A percentile compares a stretch with the other conserved stretches of the same genome.
These are phyloP conservation scores for Acanthosepion pharaonis DNA, from an alignment of 2,888 invertebrate species.

Conservation along the genomic window DNA sequence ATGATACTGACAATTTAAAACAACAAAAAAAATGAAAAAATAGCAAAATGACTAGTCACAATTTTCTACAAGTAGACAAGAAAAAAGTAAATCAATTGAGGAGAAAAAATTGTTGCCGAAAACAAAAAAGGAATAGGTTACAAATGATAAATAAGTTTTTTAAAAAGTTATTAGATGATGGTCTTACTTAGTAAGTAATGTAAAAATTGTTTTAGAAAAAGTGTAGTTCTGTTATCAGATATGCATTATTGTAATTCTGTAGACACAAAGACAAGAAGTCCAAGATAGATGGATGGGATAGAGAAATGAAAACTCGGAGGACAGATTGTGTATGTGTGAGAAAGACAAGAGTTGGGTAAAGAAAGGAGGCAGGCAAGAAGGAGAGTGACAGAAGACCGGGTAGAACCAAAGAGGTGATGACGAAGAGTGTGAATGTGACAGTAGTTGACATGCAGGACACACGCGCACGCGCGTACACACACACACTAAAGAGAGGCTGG, in stretches of 20 bases:
- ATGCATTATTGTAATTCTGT: background rate
- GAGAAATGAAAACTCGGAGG: background rate
- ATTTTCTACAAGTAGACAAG: too few species aligned
- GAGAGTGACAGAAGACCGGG: background rate
- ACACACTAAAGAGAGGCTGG: conserved; percentile 76
- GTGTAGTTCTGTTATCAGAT: background rate
- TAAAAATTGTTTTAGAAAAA: background rate
- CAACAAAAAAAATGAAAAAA: too few species aligned
- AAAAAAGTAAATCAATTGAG: too few species aligned
- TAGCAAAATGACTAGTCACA: too few species aligned
- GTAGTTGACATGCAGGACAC: conserved; percentile 94
- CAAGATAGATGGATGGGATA: background rate
- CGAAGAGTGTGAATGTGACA: conserved; percentile 86
- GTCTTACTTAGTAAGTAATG: too few species aligned
- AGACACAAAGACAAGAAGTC: conserved; percentile 33
- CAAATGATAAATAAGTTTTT: too few species aligned
- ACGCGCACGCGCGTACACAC: conserved; percentile 96
- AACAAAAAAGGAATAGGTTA: too few species aligned
- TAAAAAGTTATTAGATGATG: too few species aligned
- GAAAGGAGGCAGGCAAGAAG: conserved; percentile 36
- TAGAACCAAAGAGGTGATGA: conserved; percentile 34
- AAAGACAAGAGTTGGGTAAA: conserved; percentile 35
- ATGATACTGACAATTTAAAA: too few species aligned
- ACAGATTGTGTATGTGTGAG: background rate
- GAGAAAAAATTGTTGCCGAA: too few species aligned